Evolutionary conservation across 2,113 vertebrate genomes (phyloP).

Genomic region (Mus spicilegus): DNA sequence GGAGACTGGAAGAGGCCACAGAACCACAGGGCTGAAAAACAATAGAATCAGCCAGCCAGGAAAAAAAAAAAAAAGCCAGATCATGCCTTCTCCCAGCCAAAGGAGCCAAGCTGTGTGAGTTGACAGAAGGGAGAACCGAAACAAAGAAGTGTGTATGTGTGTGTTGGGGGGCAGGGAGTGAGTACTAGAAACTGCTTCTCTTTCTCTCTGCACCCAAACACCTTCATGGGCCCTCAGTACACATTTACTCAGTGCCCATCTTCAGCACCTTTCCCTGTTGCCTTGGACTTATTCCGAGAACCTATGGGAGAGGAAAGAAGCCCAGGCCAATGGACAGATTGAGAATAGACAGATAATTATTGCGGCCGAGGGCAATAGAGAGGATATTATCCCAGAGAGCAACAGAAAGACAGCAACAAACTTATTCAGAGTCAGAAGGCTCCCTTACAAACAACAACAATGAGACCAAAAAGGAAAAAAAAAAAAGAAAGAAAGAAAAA

Average conservation of each 20-base stretch:
- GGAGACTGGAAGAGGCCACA: not conserved
- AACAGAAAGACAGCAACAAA: not conserved
- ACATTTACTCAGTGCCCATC: not conserved
- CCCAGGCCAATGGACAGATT: not conserved
- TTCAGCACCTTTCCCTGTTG: not conserved
- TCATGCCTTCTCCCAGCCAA: not conserved
- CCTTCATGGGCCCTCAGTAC: not conserved
- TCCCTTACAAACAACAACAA: not conserved
- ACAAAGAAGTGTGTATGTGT: not conserved
- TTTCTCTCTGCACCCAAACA: slow-evolving; percentile 25
- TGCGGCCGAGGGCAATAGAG: not conserved
- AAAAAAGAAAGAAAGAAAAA: not conserved
- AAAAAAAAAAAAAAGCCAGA: not conserved
- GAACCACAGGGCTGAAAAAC: not conserved
- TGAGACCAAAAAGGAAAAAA: not conserved
- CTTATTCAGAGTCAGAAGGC: not conserved
- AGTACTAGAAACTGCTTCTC: not conserved
- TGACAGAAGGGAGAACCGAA: slow-evolving; percentile 40
- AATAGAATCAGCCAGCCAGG: not conserved
- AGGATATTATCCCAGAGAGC: not conserved
- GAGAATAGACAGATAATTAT: slow-evolving; percentile 21
- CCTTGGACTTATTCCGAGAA: slow-evolving; percentile 1
- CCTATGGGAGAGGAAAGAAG: not conserved
- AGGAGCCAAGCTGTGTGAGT: slow-evolving; percentile 7
- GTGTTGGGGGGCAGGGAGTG: not conserved